Percentiles rank a stretch among this genome's conserved stretches.
Conservation (phyloP, 2,888 invertebrate species). For the Tipula lateralis region DNA sequence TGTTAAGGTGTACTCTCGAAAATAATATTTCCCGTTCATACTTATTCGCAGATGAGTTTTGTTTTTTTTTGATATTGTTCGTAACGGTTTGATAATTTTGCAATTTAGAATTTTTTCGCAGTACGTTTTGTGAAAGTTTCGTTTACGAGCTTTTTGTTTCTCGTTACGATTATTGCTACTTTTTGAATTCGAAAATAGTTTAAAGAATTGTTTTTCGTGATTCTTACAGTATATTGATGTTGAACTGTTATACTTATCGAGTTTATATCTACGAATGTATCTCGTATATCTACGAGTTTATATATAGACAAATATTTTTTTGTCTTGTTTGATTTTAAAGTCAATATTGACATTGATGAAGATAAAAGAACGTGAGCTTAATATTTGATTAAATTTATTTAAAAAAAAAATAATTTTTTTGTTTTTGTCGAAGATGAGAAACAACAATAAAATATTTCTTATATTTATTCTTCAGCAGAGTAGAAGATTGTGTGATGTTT, state of each 20-base stretch:
- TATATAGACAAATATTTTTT: neutral
- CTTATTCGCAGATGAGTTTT: neutral
- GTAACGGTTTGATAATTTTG: slow-evolving; percentile 1
- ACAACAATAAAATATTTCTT: neutral
- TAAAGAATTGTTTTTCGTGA: neutral
- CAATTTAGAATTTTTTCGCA: neutral
- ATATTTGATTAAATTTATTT: neutral
- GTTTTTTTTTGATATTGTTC: neutral
- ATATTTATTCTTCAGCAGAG: neutral
- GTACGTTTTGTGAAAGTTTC: neutral
- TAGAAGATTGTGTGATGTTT: neutral
- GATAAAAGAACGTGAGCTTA: slow-evolving; percentile 19
- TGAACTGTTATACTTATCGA: neutral
- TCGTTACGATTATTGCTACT: neutral
- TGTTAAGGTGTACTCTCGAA: neutral
- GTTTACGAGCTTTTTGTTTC: neutral
- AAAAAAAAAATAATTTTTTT: neutral
- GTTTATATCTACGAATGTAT: neutral
- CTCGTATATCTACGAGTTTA: neutral
- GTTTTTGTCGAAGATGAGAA: neutral
- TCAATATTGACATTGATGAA: slow-evolving; percentile 11
- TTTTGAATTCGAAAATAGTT: neutral
- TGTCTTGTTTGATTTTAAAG: neutral
- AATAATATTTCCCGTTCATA: neutral
- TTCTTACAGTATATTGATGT: neutral